Evolutionary conservation across 2,113 vertebrate genomes (phyloP), one percentile per base, ranked within the genome.

Genomic region (Hippocampus guttulatus): DNA sequence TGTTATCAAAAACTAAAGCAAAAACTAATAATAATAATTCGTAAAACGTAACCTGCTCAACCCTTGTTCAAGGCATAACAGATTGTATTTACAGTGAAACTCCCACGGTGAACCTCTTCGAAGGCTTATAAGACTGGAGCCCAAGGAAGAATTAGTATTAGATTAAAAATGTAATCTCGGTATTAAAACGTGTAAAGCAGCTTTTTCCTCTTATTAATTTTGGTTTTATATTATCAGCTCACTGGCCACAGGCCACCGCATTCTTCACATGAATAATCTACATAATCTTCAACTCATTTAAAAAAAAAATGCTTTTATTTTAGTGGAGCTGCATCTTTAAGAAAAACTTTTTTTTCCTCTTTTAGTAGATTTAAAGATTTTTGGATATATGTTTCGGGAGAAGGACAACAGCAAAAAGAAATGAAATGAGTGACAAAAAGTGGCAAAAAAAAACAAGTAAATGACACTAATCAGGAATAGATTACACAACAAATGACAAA

Each of bases 131-230:
- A 69, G 69, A 75, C 55, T 23, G 21, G 23, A 76, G 70, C 80
- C 80, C 76, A 58, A 45, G 64, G 71, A 80, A 85, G 73, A 80
- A 85, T 85, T 75, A 78, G 45, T 54, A 75, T 61, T 73, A 78
- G 82, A 83, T 87, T 82, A 88, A 60, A 76, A 68, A 81, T 21
- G 41, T 82, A 80, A 85, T 88, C 71, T 67, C 68, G 43, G 74
- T 74, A 81, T 81, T 80, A 84, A 72, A 77, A 70, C 73, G 51
- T 47, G 30, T 16, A 49, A n/a, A 20, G 38, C 25, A 64, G 47
- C 60, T 74, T 74, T 65, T 68, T 41, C 57, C 21, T 51, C 68
- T 68, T 70, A 43, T 71, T 20, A 41, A 68, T 68, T 57, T 54
- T 27, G 21, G 65, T 68, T 40, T 40, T 68, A 68, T 57, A 33